Percentiles rank a stretch among this genome's conserved stretches.
phyloP scores from a whole-genome alignment of 2,888 invertebrate genomes.

The Hypercompe scribonia region DNA sequence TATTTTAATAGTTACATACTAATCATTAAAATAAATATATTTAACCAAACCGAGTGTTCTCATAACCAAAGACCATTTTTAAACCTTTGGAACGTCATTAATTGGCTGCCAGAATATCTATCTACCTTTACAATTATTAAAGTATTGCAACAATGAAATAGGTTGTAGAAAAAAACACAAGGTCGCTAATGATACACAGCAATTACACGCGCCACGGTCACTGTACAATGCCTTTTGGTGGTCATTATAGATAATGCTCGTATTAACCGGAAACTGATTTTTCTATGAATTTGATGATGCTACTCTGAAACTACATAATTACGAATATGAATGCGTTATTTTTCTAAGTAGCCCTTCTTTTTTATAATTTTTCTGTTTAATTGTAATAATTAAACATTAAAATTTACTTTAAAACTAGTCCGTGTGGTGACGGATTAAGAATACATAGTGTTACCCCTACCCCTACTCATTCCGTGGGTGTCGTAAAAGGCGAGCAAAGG shows the following conservation, averaged over 20 bases:
- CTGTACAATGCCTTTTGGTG: slow-evolving; percentile 52
- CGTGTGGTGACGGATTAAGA: too few relatives aligned
- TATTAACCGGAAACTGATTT: slow-evolving; percentile 57
- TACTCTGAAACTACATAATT: slow-evolving; percentile 28
- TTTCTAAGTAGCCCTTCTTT: slow-evolving; percentile 16
- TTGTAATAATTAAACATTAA: neutral
- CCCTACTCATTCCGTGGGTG: too few relatives aligned
- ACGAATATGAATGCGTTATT: slow-evolving; percentile 27
- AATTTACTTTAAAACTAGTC: neutral
- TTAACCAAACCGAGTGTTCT: neutral
- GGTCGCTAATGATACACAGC: slow-evolving; percentile 52
- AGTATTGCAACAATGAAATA: slow-evolving; percentile 25
- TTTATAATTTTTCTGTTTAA: neutral
- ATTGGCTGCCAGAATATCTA: slow-evolving; percentile 16
- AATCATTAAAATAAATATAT: neutral
- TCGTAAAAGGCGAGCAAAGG: too few relatives aligned
- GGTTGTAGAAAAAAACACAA: slow-evolving; percentile 47
- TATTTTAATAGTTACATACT: neutral
- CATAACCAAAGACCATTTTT: neutral
- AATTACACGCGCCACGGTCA: slow-evolving; percentile 67
- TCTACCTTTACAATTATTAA: slow-evolving; percentile 18
- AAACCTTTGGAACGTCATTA: neutral
- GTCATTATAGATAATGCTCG: slow-evolving; percentile 54
- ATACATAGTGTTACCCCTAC: too few relatives aligned
- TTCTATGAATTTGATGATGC: slow-evolving; percentile 41